These are phyloP conservation scores for Aphis gossypii DNA, from an alignment of 1,140 invertebrate genomes.

Conservation along the genomic window DNA sequence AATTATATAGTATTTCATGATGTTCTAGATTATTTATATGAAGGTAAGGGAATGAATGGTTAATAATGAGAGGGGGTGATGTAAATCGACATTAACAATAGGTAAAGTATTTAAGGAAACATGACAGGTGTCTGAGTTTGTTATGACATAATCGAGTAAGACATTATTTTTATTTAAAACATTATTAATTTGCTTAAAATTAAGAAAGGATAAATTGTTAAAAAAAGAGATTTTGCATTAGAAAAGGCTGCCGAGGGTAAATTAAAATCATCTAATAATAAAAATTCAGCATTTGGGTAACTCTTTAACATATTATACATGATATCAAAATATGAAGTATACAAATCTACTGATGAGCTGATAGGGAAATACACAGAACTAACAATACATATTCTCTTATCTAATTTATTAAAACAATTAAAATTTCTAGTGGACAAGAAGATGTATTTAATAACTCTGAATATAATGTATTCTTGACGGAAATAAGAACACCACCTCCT, in stretches of 20 bases:
- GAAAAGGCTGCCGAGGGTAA: background rate
- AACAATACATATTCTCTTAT: no score
- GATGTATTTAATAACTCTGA: no score
- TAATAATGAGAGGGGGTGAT: background rate
- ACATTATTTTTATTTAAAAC: conserved; percentile 33
- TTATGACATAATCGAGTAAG: conserved; percentile 32
- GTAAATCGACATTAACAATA: background rate
- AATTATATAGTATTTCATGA: no score
- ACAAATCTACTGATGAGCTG: no score
- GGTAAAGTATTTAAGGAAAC: background rate
- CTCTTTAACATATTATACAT: background rate
- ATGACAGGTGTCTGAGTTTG: background rate
- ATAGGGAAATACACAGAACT: no score
- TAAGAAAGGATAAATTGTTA: conserved; percentile 18
- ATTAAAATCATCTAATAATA: background rate
- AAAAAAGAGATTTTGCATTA: background rate
- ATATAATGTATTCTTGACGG: no score
- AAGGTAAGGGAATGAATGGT: background rate
- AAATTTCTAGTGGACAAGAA: no score
- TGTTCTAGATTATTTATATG: background rate
- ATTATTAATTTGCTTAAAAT: conserved; percentile 37
- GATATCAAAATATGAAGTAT: conserved; percentile 12
- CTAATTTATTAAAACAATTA: no score
- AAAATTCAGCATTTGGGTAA: background rate
- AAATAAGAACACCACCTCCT: no score